phyloP scores from a whole-genome alignment of 2,888 invertebrate genomes.

The Gortyna flavago region DNA sequence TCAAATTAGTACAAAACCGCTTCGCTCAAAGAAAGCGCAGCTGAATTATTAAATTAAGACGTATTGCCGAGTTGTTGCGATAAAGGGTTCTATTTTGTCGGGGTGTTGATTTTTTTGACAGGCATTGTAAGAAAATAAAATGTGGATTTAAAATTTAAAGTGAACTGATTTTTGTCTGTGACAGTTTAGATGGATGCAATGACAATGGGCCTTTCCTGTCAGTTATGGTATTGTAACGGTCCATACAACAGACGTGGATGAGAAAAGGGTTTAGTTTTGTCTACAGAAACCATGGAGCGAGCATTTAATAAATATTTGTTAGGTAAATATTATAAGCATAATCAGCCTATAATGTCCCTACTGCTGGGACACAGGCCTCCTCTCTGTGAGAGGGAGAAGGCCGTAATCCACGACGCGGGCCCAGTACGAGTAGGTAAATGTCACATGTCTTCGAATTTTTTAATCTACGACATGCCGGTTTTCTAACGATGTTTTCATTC shows the following conservation, averaged over 20 bases:
- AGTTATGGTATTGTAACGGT: conserved; percentile 56
- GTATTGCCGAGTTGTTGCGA: conserved; percentile 67
- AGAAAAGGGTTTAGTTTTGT: conserved; percentile 36
- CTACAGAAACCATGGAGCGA: neutral
- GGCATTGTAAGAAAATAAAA: conserved; percentile 74
- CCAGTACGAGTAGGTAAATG: neutral
- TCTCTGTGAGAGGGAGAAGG: neutral
- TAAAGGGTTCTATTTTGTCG: conserved; percentile 80
- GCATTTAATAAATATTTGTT: neutral
- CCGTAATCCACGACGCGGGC: neutral
- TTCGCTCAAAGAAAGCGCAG: conserved; percentile 79
- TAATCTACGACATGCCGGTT: neutral
- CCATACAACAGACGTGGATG: neutral
- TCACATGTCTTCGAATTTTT: neutral
- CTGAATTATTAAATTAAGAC: conserved; percentile 83
- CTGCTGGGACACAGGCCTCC: neutral
- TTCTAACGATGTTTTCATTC: neutral
- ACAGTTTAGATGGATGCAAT: conserved; percentile 64
- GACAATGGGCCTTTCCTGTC: conserved; percentile 69
- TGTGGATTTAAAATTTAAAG: conserved; percentile 76
- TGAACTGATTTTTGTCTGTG: conserved; percentile 70
- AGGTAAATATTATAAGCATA: neutral
- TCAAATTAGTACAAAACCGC: conserved; percentile 86
- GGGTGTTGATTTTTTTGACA: conserved; percentile 84
- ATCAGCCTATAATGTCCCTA: neutral